Conservation (phyloP, 2,888 invertebrate genomes). For the Agrilus cyanescens region DNA sequence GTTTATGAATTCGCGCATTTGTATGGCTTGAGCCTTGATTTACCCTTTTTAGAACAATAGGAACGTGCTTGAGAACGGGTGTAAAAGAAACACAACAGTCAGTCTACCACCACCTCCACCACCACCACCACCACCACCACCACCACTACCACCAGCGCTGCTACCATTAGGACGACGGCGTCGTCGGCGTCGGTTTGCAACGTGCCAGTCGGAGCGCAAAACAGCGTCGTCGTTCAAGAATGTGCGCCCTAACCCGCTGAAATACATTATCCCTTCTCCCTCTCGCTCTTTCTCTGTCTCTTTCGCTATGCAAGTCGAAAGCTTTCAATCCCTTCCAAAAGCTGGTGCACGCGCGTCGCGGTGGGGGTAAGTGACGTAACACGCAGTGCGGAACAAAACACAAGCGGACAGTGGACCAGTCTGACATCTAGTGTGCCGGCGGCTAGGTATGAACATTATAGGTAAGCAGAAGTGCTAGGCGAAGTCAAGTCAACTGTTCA, state of each 20-base stretch:
- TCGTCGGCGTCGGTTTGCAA: too few relatives aligned
- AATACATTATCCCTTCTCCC: conserved; percentile 16
- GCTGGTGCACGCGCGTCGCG: conserved; percentile 7
- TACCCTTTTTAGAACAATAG: too few relatives aligned
- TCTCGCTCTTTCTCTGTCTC: conserved; percentile 4
- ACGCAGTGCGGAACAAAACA: conserved; percentile 38
- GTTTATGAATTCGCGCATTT: too few relatives aligned
- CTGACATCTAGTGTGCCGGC: conserved; percentile 37
- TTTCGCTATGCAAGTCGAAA: conserved; percentile 9
- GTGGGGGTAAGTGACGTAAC: conserved; percentile 32
- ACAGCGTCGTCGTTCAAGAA: neutral
- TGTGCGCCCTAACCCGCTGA: conserved; percentile 15
- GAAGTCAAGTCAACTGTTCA: conserved; percentile 16
- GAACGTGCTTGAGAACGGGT: too few relatives aligned
- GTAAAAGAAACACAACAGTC: too few relatives aligned
- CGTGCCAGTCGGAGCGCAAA: too few relatives aligned
- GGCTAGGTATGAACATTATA: conserved; percentile 39
- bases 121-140: too few relatives aligned
- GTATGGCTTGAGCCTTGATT: too few relatives aligned
- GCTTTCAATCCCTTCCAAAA: conserved; percentile 11
- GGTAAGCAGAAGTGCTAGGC: conserved; percentile 28
- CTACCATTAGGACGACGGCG: too few relatives aligned
- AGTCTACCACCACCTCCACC: too few relatives aligned
- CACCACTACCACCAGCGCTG: too few relatives aligned
- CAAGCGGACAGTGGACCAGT: conserved; percentile 31